These are phyloP conservation scores for Bergia puertoricense DNA, from an alignment of 92 coral and sea anemone genomes.

Conservation along the genomic window DNA sequence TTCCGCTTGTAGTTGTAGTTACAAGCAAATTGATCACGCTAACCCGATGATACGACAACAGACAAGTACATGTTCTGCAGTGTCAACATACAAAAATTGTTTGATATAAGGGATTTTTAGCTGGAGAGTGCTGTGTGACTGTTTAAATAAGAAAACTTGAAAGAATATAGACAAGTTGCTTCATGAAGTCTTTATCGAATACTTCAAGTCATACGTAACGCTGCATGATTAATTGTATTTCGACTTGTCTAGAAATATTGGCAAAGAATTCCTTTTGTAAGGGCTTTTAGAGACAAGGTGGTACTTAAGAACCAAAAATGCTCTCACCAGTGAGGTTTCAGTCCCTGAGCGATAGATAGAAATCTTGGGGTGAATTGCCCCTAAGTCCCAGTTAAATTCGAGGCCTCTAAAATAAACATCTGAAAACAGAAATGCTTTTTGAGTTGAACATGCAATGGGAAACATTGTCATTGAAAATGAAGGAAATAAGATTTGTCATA, in stretches of 20 bases:
- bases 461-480: no score
- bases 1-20: not conserved
- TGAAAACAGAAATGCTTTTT: no score
- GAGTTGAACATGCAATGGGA: no score
- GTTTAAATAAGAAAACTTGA: not conserved
- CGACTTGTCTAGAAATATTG: not conserved
- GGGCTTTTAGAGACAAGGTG: not conserved
- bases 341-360: no score
- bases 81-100: not conserved
- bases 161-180: no score
- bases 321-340: no score
- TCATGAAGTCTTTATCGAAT: not conserved
- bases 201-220: not conserved
- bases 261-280: slow-evolving; percentile 18
- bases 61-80: not conserved
- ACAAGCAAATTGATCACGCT: not conserved
- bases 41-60: not conserved
- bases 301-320: no score
- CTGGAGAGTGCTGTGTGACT: not conserved
- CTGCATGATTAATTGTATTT: not conserved
- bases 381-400: no score
- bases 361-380: no score
- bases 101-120: not conserved
- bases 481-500: no score
- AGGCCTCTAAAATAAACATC: no score